phyloP scores from a whole-genome alignment of 2,797 vertebrate species.

The Anabas testudineus region DNA sequence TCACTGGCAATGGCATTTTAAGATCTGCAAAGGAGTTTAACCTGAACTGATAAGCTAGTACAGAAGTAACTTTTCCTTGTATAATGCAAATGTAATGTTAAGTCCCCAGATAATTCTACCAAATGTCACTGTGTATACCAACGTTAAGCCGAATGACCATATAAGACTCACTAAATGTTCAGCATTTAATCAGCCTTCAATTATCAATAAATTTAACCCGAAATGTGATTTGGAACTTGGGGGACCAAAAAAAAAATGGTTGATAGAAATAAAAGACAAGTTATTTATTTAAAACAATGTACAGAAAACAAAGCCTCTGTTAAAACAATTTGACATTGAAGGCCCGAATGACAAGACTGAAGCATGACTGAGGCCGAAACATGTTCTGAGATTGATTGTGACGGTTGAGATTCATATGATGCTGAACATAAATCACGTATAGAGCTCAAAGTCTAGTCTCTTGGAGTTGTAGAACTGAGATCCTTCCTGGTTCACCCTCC shows the following conservation, averaged over 20 bases:
- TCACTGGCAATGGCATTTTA: background rate
- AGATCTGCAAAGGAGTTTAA: background rate
- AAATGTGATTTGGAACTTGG: background rate
- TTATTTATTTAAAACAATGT: conserved; percentile 74
- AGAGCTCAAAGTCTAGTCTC: conserved; percentile 93
- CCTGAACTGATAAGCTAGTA: background rate
- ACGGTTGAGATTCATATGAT: background rate
- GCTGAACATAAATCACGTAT: conserved; percentile 79
- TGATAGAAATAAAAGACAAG: conserved; percentile 21
- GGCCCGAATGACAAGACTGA: conserved; percentile 5
- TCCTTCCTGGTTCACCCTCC: conserved; percentile 86
- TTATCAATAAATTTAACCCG: background rate
- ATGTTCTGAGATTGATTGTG: background rate
- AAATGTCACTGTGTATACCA: background rate
- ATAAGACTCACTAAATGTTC: background rate
- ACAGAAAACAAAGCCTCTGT: conserved; percentile 54
- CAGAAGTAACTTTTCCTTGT: background rate
- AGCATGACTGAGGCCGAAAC: conserved; percentile 6
- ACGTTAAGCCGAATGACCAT: background rate
- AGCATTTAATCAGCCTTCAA: background rate
- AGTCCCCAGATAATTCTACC: background rate
- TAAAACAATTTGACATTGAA: conserved; percentile 40
- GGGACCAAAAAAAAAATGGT: background rate
- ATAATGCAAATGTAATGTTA: background rate
- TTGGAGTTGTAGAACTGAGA: conserved; percentile 93